Conservation (phyloP, 2,113 vertebrate species). For the Butastur rufipennis region DNA sequence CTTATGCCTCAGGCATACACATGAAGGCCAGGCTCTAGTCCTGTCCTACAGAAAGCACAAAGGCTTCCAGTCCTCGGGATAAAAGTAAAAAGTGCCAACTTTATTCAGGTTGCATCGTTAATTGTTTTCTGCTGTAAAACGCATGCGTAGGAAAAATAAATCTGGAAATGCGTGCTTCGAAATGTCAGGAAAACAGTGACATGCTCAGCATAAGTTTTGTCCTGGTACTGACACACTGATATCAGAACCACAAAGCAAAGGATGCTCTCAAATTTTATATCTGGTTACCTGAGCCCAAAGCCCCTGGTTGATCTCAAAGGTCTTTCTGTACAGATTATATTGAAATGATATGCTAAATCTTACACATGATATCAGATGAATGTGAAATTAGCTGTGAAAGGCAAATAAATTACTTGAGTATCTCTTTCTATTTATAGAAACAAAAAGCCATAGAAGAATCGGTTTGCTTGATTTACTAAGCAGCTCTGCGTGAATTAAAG, state of each 20-base stretch:
- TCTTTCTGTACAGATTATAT: background rate
- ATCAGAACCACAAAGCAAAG: background rate
- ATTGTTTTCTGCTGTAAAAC: background rate
- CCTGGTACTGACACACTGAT: fast-evolving
- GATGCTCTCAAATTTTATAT: background rate
- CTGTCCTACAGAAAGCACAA: background rate
- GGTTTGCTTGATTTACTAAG: background rate
- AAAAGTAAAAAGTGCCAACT: background rate
- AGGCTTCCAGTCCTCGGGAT: background rate
- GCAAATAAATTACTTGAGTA: background rate
- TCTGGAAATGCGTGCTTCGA: background rate
- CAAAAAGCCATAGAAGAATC: background rate
- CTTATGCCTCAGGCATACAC: background rate
- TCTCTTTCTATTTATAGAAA: background rate
- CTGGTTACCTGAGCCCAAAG: background rate
- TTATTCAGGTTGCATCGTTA: background rate
- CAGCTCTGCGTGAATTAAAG: background rate
- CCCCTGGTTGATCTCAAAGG: background rate
- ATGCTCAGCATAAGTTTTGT: background rate
- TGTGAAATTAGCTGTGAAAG: slow-evolving; percentile 6
- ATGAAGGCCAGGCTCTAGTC: background rate
- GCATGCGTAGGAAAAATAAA: background rate
- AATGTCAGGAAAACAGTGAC: background rate
- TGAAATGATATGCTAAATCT: background rate
- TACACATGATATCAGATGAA: background rate